phyloP scores from a whole-genome alignment of 2,888 invertebrate genomes.

The Leptinotarsa haldemani region DNA sequence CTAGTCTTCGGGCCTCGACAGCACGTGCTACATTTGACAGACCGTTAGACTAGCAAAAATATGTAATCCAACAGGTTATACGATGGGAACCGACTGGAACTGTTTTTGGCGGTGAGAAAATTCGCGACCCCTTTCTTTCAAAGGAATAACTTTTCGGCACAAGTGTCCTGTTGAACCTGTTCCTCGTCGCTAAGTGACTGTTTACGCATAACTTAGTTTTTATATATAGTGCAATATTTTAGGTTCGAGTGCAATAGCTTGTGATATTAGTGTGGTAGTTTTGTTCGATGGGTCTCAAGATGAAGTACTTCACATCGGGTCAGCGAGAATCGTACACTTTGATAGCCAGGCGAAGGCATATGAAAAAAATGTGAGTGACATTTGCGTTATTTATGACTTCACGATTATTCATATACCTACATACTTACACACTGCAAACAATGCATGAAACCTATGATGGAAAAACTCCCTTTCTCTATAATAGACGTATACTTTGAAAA shows the following conservation, averaged over 20 bases:
- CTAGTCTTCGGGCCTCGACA: constrained; percentile 19
- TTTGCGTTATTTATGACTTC: neutral
- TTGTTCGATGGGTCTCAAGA: constrained; percentile 56
- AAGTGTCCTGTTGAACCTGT: constrained; percentile 28
- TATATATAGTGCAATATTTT: constrained; percentile 29
- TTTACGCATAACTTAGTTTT: constrained; percentile 18
- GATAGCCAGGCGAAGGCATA: constrained; percentile 73
- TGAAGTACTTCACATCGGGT: constrained; percentile 73
- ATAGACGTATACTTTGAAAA: no score
- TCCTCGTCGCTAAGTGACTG: constrained; percentile 10
- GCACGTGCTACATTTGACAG: constrained; percentile 41
- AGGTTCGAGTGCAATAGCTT: constrained; percentile 40
- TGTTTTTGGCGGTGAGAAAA: constrained; percentile 17
- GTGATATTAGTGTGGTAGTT: constrained; percentile 46
- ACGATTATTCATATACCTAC: neutral
- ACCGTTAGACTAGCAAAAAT: constrained; percentile 5
- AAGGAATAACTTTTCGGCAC: constrained; percentile 4
- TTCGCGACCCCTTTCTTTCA: constrained; percentile 10
- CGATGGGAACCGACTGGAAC: constrained; percentile 8
- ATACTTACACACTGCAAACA: no score
- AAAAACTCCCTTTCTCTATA: no score
- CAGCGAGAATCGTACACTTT: constrained; percentile 74
- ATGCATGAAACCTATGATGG: no score
- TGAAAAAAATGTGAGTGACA: constrained; percentile 75
- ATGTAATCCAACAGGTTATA: constrained; percentile 9